Evolutionary conservation across 2,888 invertebrate species (phyloP), one percentile per base, ranked within the genome.

Genomic region (Lycia hirtaria): DNA sequence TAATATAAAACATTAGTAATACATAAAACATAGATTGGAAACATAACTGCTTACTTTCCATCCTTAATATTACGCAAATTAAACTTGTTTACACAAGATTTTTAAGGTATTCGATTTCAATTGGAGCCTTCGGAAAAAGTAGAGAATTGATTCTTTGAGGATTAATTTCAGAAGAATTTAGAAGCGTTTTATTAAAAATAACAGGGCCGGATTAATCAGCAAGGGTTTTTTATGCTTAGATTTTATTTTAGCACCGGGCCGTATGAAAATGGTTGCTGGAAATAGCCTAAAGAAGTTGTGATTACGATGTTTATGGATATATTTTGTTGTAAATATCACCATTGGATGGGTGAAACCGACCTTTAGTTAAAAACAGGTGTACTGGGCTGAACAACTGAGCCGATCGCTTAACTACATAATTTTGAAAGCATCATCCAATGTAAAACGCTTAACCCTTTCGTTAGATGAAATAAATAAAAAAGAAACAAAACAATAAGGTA

Each of bases 71-170:
- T 28, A 30, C n/a, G 10, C 6, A 47, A n/a, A 47, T 24, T 15
- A 35, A 35, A 26, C 33, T 3, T 35, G 26, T 53, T 49, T 43
- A 53, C 43, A 37, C 30, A 53, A 48, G 22, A 33, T 28, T 47
- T 53, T 43, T 30, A 53, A 48, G 43, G 43, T 41, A 44, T 48
- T 48, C 37, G 19, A 53, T 53, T 58, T 48, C 37, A 53, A 49
- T 52, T 41, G 48, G 37, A 22, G 6, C 37, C 15, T 48, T 37
- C 30, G 32, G 32, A 35, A 37, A 57, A 20, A 43, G 48, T 45
- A 28, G 30, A 41, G 22, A 48, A 37, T 48, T 48, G 43, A 47
- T 53, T 51, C n/a, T 51, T 14, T 19, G 26, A 40, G 50, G 33
- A 35, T 54, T 49, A 9, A 40, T 54, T 47, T 55, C 26, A 30